Evolutionary conservation across 2,113 vertebrate species (phyloP), one percentile per base, ranked within the genome.

Genomic region (Scortum barcoo): DNA sequence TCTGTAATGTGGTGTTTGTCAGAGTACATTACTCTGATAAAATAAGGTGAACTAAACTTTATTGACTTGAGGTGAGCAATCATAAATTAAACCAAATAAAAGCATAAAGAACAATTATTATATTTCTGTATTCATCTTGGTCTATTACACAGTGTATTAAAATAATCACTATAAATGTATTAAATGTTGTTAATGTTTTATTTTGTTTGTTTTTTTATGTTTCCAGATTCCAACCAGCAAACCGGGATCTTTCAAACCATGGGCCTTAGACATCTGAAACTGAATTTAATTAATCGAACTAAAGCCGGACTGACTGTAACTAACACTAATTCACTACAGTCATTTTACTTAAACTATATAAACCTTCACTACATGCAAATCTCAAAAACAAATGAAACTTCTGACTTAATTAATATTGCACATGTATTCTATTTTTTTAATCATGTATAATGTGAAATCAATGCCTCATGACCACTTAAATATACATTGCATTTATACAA

Each of bases 211-310:
- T 50, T 17, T 50, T 26, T 54, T 38, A 24, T 69, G 20, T 83
- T 78, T 86, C 7, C 82, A 95, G 94, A 80, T 94, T 88, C 91
- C 91, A 71, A 42, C 79, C 36, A 83, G 56, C 5, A 12, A 92
- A 77, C 70, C 84, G 13, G 92, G 83, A 76, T 82, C 90, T 13
- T 89, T 91, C 40, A 88, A 76, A 72, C 85, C 89, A 0, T 95
- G 92, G 93, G 90, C 93, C 51, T 83, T 95, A 65, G 79, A 95
- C 69, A 87, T 94, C 67, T 94, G 40, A 93, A 71, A 51, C 7
- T 3, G 4, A 65, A 36, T 9, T 8, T 26, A 2, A 16, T 1
- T 3, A 7, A 51, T 4, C 40, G 5, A 30, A 42, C 46, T 61
- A 40, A 38, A 26, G 26, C 28, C 3, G 14, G 16, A 65, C 10